Base-by-base conservation (phyloP, 1,140 invertebrate genomes). In the Sycobia sp. region DNA sequence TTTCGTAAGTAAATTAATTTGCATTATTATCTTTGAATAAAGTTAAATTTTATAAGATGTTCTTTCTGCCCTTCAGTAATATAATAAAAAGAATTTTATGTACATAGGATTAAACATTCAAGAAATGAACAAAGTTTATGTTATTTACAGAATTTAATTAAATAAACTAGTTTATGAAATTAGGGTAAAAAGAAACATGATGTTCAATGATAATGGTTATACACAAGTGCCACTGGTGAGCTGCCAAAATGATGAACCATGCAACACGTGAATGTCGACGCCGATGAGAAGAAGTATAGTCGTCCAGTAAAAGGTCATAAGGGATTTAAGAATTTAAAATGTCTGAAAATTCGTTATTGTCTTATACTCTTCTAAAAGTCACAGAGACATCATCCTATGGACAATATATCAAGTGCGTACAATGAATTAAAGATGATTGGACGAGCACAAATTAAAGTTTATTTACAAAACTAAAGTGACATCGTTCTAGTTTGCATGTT, bases 241-340 rank as follows among this genome's bases (percentile, higher is more conserved):
- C 62, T 63, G 61, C 39, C 41, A 57, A 53, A 67, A 73, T 22
- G 67, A 75, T 70, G 70, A 67, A 56, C 43, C 73, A 73, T 75
- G 73, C 73, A 75, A 72, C 64, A 72, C 54, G 65, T 68, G 66
- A 62, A 50, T 27, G 23, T 63, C 5, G 36, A 56, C 53, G 18
- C 18, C 36, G 34, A 56, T 63, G 32, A 63, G 13, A 27, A 29
- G 49, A 46, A 18, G 20, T 43, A 32, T 29, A 14, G n/a, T n/a
- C n/a, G n/a, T n/a, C n/a, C n/a, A n/a, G n/a, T n/a, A n/a, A n/a
- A n/a, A n/a, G n/a, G n/a, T n/a, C n/a, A n/a, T n/a, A n/a, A n/a
- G n/a, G n/a, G n/a, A n/a, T n/a, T n/a, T n/a, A n/a, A n/a, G n/a
- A n/a, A n/a, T n/a, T n/a, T n/a, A n/a, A n/a, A 32, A 51, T 51